Evolutionary conservation across 2,113 vertebrate genomes (phyloP), one percentile per base, ranked within the genome.

Genomic region (Dicrurus megarhynchus): DNA sequence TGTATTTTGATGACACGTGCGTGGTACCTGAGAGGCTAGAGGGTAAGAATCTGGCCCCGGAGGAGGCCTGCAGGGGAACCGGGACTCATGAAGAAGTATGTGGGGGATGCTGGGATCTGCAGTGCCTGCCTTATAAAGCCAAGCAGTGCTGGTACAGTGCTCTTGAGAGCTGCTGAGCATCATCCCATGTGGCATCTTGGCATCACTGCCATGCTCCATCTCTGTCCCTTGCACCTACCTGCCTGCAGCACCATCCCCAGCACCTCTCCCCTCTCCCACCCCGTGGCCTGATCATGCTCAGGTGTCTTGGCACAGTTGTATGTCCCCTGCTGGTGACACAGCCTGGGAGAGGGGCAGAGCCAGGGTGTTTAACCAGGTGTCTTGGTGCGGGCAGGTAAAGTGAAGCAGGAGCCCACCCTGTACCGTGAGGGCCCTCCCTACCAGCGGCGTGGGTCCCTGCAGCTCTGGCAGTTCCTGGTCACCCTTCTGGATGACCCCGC

Each of bases 381-480:
- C 71, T 68, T 41, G 52, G 69, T 33, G 86, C 0, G 27, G 60
- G 84, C 95, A 99, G 99, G 98, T 68, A 99, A 99, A 97, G 98
- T 99, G 70, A 99, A 99, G 88, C 99, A 99, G 95, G 99, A 99
- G 75, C 98, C 99, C 22, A 98, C 98, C 11, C 97, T 98, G 77
- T 99, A 99, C 76, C 99, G 99, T 0, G 99, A 99, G 47, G 99
- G 99, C 1, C 99, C 99, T 23, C 99, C 99, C 10, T 99, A 99
- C 96, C 99, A 99, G 97, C 98, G 99, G 13, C 98, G 99, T 0
- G 99, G 99, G 61, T 99, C 99, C 46, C 98, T 99, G 91, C 99
- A 99, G 98, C 99, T 99, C 75, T 99, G 99, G 99, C 99, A 99
- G 98, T 99, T 99, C 97, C 97, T 99, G 27, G 99, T 99, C 79